Percentiles rank a stretch among this genome's conserved stretches.
Conservation (phyloP, 2,113 vertebrate genomes). For the Hippocampus mohnikei region DNA sequence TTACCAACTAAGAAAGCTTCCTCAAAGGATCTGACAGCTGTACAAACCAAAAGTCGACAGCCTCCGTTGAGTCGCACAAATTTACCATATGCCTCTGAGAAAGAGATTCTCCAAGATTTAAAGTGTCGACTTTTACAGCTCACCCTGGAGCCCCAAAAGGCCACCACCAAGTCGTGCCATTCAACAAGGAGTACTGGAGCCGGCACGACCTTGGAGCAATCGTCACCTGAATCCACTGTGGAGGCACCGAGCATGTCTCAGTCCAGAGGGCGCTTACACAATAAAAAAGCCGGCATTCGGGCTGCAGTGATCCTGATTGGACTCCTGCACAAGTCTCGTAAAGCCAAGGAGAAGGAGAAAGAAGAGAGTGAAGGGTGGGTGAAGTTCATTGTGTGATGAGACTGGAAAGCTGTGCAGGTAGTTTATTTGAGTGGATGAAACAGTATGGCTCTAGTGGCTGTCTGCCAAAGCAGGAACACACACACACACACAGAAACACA, state of each 20-base stretch:
- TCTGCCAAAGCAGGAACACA: slow-evolving; percentile 1
- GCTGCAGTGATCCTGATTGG: slow-evolving; percentile 92
- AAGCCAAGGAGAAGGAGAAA: slow-evolving; percentile 73
- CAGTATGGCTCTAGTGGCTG: background rate
- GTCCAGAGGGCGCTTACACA: slow-evolving; percentile 72
- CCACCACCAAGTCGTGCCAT: slow-evolving; percentile 43
- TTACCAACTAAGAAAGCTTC: slow-evolving; percentile 10
- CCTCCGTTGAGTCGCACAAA: slow-evolving; percentile 3
- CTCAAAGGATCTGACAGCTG: slow-evolving; percentile 9
- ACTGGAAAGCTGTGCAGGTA: slow-evolving; percentile 6
- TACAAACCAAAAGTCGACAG: slow-evolving; percentile 4
- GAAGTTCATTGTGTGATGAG: slow-evolving; percentile 33
- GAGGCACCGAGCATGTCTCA: slow-evolving; percentile 76
- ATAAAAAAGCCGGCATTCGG: slow-evolving; percentile 87
- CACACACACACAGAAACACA: background rate
- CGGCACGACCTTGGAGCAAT: slow-evolving; percentile 50
- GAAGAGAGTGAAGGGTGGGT: slow-evolving; percentile 72
- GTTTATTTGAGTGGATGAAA: background rate
- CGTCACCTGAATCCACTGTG: slow-evolving; percentile 49
- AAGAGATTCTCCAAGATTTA: background rate
- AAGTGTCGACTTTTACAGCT: slow-evolving; percentile 6
- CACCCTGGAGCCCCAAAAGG: slow-evolving; percentile 50
- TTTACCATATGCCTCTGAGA: slow-evolving; percentile 13
- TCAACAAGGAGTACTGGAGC: slow-evolving; percentile 36
- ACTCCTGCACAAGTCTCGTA: slow-evolving; percentile 88